Evolutionary conservation across 1,140 invertebrate species (phyloP).

Genomic region (Chrysopa pallens): DNA sequence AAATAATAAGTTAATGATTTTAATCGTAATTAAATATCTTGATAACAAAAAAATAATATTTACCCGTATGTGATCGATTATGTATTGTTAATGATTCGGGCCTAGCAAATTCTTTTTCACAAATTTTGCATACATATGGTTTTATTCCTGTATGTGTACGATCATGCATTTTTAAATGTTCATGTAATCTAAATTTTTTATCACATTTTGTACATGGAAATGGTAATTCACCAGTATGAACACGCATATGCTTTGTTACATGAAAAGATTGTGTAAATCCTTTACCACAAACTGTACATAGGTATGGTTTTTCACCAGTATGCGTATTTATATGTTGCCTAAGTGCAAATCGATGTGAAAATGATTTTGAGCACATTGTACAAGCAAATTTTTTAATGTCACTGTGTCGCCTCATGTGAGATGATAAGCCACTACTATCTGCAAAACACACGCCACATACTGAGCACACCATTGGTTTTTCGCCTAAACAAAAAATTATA

Average conservation of each 20-base stretch:
- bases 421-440: not conserved
- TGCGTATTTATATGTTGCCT: no score
- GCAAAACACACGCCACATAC: no score
- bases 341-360: not conserved
- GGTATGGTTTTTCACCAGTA: no score
- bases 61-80: no score
- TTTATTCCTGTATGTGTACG: constrained; percentile 5
- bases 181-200: constrained; percentile 3
- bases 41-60: no score
- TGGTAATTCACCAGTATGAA: constrained; percentile 6
- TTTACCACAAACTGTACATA: no score
- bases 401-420: not conserved
- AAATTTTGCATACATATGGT: constrained; percentile 5
- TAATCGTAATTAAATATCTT: no score
- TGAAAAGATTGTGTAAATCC: no score
- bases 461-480: no score
- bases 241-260: constrained; percentile 2
- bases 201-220: constrained; percentile 8
- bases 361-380: not conserved
- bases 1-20: no score
- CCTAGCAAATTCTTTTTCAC: constrained; percentile 5
- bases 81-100: constrained; percentile 4
- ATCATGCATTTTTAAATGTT: constrained; percentile 3
- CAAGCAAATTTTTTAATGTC: not conserved
- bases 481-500: no score